Percentiles rank a stretch among this genome's conserved stretches.
Evolutionary conservation across 2,888 invertebrate genomes (phyloP).

Genomic region (Hydropsyche betteni): DNA sequence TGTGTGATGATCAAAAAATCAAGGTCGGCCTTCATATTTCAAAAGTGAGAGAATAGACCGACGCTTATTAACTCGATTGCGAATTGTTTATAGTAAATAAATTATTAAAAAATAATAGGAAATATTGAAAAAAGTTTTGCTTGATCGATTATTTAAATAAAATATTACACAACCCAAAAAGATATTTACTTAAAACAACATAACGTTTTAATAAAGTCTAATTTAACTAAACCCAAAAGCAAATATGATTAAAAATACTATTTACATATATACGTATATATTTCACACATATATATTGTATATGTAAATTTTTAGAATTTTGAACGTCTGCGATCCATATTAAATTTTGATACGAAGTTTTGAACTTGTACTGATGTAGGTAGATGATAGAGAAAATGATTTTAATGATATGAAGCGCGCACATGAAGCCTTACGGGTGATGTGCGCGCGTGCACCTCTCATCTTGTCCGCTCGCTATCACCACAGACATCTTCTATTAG

Average conservation of each 20-base stretch:
- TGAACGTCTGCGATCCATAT: slow-evolving; percentile 24
- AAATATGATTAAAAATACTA: slow-evolving; percentile 4
- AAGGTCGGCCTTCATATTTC: too few relatives aligned
- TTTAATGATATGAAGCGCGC: neutral
- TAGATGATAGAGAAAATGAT: neutral
- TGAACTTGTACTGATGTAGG: slow-evolving; percentile 25
- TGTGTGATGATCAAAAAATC: slow-evolving; percentile 37
- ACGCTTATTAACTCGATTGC: slow-evolving; percentile 44
- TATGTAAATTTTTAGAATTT: slow-evolving; percentile 19
- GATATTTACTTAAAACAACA: slow-evolving; percentile 11
- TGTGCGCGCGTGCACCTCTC: neutral
- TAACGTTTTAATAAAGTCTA: slow-evolving; percentile 20
- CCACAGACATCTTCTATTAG: neutral
- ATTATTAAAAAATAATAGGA: slow-evolving; percentile 6
- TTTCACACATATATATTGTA: slow-evolving; percentile 8
- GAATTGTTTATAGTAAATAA: slow-evolving; percentile 45
- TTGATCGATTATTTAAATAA: slow-evolving; percentile 7
- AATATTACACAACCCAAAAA: slow-evolving; percentile 16
- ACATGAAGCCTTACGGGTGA: too few relatives aligned
- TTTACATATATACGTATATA: slow-evolving; percentile 29
- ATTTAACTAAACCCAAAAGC: slow-evolving; percentile 16
- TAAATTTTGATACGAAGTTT: slow-evolving; percentile 31
- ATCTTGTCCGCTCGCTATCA: slow-evolving; percentile 3
- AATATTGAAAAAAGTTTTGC: slow-evolving; percentile 9
- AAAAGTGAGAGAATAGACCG: too few relatives aligned